Conservation (phyloP, 2,888 invertebrate species). For the Willowsia nigromaculata region DNA sequence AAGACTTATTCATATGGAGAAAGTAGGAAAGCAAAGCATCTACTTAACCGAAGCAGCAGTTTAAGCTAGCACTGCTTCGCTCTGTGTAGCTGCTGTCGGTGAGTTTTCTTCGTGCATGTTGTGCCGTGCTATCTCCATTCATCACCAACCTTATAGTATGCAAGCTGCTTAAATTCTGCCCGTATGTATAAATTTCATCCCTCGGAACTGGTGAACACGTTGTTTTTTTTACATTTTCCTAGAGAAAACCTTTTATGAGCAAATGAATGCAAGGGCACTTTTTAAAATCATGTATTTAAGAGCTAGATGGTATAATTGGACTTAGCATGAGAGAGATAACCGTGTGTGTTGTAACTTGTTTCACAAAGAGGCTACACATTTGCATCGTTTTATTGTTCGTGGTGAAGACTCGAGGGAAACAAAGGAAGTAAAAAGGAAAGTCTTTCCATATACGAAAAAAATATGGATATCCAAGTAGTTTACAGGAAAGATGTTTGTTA, state of each 20-base stretch:
- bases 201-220: too few relatives aligned
- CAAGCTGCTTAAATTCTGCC: too few relatives aligned
- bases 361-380: neutral
- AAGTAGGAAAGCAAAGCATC: neutral
- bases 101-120: neutral
- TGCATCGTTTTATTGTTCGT: neutral
- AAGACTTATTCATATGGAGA: slow-evolving; percentile 33
- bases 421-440: neutral
- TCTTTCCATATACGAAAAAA: neutral
- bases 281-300: neutral
- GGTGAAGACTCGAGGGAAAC: neutral
- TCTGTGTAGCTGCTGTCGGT: neutral
- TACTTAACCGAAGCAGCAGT: neutral
- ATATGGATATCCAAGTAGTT: neutral
- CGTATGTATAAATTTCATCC: neutral
- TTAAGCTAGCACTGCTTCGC: neutral
- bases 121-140: slow-evolving; percentile 7
- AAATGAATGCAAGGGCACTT: too few relatives aligned
- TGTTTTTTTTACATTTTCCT: too few relatives aligned
- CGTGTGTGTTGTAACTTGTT: neutral
- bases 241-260: too few relatives aligned
- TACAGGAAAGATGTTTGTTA: neutral
- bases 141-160: neutral
- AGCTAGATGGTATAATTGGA: neutral
- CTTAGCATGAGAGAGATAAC: neutral